Base-by-base conservation (phyloP, 2,888 invertebrate species). In the Sinhomidia bicolor region DNA sequence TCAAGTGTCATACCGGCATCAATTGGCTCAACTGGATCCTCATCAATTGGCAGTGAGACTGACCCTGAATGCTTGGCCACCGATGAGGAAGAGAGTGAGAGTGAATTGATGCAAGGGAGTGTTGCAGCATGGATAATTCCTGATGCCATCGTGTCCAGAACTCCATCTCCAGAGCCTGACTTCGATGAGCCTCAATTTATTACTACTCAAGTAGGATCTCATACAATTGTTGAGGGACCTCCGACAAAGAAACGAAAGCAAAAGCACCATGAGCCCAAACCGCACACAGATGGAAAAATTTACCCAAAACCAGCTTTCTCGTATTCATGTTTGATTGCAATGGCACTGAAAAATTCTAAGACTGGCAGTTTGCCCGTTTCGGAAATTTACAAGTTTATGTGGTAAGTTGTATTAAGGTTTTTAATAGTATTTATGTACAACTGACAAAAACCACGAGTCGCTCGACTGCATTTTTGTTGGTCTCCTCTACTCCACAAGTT, bases 381-480 rank as follows among this genome's bases (percentile, higher is more conserved):
- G 12, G 99, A 99, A 94, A 99, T 99, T 92, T 99, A 99, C 94
- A 98, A 97, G 93, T 99, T 99, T 93, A 99, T 99, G 97, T 99
- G 98, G 97, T 97, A 94, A 95, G 96, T 95, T 62, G 12, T 20
- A 14, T 85, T 36, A 29, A 29, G n/a, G n/a, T n/a, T n/a, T n/a
- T n/a, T n/a, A n/a, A n/a, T n/a, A n/a, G n/a, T n/a, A n/a, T n/a
- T n/a, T n/a, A n/a, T n/a, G 12, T n/a, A 36, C 9, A 10, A 54
- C 20, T 51, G 44, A 71, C 26, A 32, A 23, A 26, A 20, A 23
- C 20, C 26, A n/a, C n/a, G n/a, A n/a, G n/a, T n/a, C n/a, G n/a
- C n/a, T n/a, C n/a, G n/a, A n/a, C n/a, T n/a, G n/a, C n/a, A n/a
- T n/a, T n/a, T n/a, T n/a, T n/a, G n/a, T n/a, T n/a, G n/a, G n/a